A percentile compares a stretch with the other conserved stretches of the same genome.
These are phyloP conservation scores for Mustela lutreola DNA, from an alignment of 2,113 vertebrate genomes.

Conservation along the genomic window DNA sequence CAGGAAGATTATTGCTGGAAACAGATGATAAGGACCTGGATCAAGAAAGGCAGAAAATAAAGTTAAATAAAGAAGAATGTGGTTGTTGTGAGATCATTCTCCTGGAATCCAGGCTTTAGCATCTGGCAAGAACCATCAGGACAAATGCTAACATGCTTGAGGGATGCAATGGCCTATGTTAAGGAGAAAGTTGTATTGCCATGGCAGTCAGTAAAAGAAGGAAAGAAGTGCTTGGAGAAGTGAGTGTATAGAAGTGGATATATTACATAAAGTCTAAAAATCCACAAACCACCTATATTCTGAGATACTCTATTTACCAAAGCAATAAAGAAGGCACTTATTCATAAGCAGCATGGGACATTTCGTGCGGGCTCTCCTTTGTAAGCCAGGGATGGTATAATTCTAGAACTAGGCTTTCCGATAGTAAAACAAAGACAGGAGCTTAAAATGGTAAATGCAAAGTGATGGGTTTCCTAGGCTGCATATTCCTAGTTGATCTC, in stretches of 20 bases:
- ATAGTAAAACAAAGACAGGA: not conserved
- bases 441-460: not conserved
- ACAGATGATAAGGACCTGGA: not conserved
- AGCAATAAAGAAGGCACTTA: not conserved
- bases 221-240: not conserved
- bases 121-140: not conserved
- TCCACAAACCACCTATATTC: not conserved
- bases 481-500: not conserved
- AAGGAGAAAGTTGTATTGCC: not conserved
- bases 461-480: not conserved
- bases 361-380: not conserved
- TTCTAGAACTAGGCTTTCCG: not conserved
- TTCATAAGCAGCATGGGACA: rapidly evolving
- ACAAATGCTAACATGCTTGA: not conserved
- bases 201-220: not conserved
- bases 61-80: not conserved
- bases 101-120: not conserved
- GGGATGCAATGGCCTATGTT: not conserved
- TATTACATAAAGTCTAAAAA: not conserved
- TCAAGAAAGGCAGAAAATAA: not conserved
- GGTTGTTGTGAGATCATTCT: not conserved
- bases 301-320: not conserved
- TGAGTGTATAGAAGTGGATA: too few species aligned
- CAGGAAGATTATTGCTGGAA: not conserved
- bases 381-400: not conserved